Base-by-base conservation (phyloP, 1,140 invertebrate species). In the Wiebesia pumilae region DNA sequence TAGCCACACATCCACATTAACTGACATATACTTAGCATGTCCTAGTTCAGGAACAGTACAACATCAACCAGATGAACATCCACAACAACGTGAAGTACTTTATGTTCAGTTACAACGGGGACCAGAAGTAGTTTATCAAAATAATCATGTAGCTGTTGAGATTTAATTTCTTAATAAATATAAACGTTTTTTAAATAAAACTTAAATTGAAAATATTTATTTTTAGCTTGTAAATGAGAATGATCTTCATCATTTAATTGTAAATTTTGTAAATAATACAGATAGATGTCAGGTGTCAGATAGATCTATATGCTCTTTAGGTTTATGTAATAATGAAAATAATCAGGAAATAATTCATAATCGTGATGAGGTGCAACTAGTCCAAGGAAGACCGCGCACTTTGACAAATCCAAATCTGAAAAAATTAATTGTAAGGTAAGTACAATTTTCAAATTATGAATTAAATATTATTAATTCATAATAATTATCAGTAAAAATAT, bases 11-110 rank as follows among this genome's bases (percentile, higher is more conserved):
- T 93, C 94, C 51, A 94, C 92, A 10, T 92, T 97, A n/a, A 94
- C 94, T 38, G 95, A 96, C 90, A 90, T 97, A 33, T 95, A 95
- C 87, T 89, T 96, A 73, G 95, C 95, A 87, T 94, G 94, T 58
- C 94, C 94, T 6, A 90, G 84, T n/a, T 75, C 87, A 83, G 85
- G 91, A 77, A 84, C 87, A 62, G 73, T 47, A 9, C 73, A 88
- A 14, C 89, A 90, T 9, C 88, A 89, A 73, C 43, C 79, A 33
- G 81, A 88, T 62, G 83, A 91, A 35, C 27, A 75, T 65, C 81
- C 47, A 73, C 88, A 62, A 77, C 82, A 84, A 9, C 87, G 80
- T 54, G 84, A 90, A 73, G 80, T 78, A 4, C 71, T 88, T 83
- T 38, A 88, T 88, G 67, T 87, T 83, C 81, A 87, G n/a, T 87